Evolutionary conservation across 2,797 vertebrate genomes (phyloP).

Genomic region (Tapirus indicus): DNA sequence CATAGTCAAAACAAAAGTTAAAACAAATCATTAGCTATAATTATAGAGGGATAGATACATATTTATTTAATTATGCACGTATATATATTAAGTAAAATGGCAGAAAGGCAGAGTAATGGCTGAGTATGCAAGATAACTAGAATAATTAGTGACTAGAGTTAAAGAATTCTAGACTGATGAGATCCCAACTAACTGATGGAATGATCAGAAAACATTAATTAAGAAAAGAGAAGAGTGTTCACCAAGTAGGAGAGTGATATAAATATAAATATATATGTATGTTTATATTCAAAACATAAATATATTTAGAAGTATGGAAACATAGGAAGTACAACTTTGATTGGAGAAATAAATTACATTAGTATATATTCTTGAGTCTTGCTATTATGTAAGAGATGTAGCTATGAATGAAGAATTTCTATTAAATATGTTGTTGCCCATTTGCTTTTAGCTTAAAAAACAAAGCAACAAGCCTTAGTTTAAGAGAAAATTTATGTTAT

Average conservation of each 20-base stretch:
- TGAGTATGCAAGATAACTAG: background rate
- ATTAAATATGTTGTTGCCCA: background rate
- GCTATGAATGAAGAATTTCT: background rate
- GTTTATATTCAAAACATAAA: too few species aligned
- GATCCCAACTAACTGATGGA: background rate
- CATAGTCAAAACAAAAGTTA: background rate
- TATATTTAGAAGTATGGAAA: background rate
- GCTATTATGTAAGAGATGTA: background rate
- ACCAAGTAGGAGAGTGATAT: background rate
- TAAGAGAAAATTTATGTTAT: slow-evolving; percentile 12
- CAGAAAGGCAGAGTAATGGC: background rate
- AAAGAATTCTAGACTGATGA: background rate
- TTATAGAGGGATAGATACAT: background rate
- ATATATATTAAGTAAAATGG: background rate
- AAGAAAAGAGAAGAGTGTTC: background rate
- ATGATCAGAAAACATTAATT: background rate
- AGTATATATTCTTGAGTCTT: background rate
- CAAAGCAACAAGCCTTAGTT: background rate
- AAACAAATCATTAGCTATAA: background rate
- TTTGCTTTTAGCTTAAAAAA: slow-evolving; percentile 22
- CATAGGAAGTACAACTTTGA: background rate
- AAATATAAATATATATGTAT: too few species aligned
- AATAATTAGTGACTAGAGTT: background rate
- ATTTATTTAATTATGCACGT: background rate
- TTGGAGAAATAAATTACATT: background rate